These are phyloP conservation scores for Microtus ochrogaster DNA, from an alignment of 2,113 vertebrate genomes.

Conservation along the genomic window DNA sequence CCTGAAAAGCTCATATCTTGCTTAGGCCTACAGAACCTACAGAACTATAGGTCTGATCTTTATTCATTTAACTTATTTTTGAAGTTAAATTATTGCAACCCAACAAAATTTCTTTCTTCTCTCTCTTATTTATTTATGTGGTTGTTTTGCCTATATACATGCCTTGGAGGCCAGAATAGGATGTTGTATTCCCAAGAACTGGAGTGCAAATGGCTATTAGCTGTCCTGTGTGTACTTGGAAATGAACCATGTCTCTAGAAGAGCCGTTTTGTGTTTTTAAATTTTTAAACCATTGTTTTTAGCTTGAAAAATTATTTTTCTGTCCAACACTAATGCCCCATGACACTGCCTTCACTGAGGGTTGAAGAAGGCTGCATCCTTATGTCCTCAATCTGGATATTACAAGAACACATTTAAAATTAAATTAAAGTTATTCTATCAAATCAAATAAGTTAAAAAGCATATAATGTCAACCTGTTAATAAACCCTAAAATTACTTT, in stretches of 20 bases:
- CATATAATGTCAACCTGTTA: background rate
- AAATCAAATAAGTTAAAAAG: background rate
- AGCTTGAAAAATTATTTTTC: background rate
- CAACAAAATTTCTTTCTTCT: background rate
- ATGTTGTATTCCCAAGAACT: background rate
- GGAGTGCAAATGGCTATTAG: background rate
- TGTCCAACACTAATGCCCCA: too few relatives aligned
- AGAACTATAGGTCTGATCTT: background rate
- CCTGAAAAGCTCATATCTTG: background rate
- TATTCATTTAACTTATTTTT: background rate
- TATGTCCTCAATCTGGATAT: too few relatives aligned
- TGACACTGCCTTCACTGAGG: too few relatives aligned
- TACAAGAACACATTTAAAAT: background rate
- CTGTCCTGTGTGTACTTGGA: background rate
- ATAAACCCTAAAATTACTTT: background rate
- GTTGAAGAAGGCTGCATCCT: background rate
- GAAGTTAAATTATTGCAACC: background rate
- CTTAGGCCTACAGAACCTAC: accelerated
- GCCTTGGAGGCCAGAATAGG: too few relatives aligned
- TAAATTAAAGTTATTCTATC: background rate
- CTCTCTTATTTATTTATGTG: background rate
- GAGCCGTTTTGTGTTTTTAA: background rate
- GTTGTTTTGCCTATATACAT: background rate
- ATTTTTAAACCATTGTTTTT: background rate
- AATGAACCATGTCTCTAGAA: background rate